These are phyloP conservation scores for Ctenoplectra terminalis DNA, from an alignment of 1,140 invertebrate species.

Conservation along the genomic window DNA sequence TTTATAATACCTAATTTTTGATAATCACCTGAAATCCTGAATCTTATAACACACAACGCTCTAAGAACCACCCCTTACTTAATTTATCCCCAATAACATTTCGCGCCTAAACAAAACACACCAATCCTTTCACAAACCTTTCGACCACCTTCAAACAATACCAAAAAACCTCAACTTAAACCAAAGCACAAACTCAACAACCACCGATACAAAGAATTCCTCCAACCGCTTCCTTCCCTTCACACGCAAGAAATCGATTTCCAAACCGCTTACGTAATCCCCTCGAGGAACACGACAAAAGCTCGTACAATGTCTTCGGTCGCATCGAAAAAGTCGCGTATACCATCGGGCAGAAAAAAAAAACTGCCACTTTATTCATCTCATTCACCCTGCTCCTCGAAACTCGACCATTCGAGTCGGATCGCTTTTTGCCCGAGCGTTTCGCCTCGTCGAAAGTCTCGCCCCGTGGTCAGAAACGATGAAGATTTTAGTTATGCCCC, in stretches of 20 bases:
- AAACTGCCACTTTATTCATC: constrained; percentile 13
- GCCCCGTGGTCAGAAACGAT: constrained; percentile 50
- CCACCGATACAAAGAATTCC: background rate
- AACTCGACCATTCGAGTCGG: constrained; percentile 14
- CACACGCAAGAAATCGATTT: constrained; percentile 21
- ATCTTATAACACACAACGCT: no score
- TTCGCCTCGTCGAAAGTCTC: background rate
- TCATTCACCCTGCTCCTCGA: background rate
- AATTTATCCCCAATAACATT: no score
- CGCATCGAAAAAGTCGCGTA: background rate
- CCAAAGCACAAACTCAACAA: background rate
- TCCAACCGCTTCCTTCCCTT: background rate
- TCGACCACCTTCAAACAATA: no score
- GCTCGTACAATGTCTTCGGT: background rate
- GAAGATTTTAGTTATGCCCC: constrained; percentile 71
- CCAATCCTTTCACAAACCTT: no score
- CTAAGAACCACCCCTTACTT: no score
- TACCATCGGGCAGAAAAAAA: background rate
- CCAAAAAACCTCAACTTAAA: background rate
- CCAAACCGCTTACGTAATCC: constrained; percentile 27
- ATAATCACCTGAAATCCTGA: no score
- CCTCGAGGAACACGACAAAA: background rate
- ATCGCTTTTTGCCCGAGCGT: background rate
- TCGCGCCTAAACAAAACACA: no score
- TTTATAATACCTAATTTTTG: no score